Evolutionary conservation across 2,888 invertebrate species (phyloP).

Genomic region (Drosophila rellima): DNA sequence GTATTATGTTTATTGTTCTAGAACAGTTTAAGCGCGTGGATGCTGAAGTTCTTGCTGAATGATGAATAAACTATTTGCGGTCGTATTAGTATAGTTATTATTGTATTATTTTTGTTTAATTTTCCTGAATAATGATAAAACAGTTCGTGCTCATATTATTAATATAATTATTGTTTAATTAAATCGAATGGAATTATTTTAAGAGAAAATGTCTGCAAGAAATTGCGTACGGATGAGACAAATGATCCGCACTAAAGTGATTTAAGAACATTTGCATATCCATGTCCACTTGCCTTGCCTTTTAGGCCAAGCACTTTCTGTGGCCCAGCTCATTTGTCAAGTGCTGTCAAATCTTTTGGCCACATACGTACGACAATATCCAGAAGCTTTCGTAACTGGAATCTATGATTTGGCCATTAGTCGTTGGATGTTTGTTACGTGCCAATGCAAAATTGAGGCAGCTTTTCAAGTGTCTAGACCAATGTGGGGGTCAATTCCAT

Average conservation of each 20-base stretch:
- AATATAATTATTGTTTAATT: slow-evolving; percentile 16
- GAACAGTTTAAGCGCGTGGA: too few species aligned
- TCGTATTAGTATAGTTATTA: too few species aligned
- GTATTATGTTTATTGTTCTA: too few species aligned
- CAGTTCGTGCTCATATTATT: not conserved
- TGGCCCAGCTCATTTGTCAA: slow-evolving; percentile 61
- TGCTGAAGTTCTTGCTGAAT: not conserved
- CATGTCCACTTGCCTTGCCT: slow-evolving; percentile 17
- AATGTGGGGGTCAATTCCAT: slow-evolving; percentile 23
- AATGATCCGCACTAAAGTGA: slow-evolving; percentile 13
- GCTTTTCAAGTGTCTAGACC: slow-evolving; percentile 61
- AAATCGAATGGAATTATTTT: slow-evolving; percentile 11
- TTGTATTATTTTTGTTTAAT: too few species aligned
- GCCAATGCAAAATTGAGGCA: slow-evolving; percentile 53
- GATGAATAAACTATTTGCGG: not conserved
- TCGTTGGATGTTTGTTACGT: slow-evolving; percentile 47
- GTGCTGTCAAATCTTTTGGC: slow-evolving; percentile 53
- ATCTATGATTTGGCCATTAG: slow-evolving; percentile 58
- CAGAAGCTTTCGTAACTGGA: slow-evolving; percentile 21
- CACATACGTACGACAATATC: slow-evolving; percentile 27
- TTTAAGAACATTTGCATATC: slow-evolving; percentile 41
- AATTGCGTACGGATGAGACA: slow-evolving; percentile 13
- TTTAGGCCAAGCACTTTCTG: slow-evolving; percentile 18
- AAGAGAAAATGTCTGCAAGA: slow-evolving; percentile 2
- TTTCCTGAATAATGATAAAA: not conserved